Conservation (phyloP, 2,888 invertebrate genomes). For the Phymatocera aterrima region DNA sequence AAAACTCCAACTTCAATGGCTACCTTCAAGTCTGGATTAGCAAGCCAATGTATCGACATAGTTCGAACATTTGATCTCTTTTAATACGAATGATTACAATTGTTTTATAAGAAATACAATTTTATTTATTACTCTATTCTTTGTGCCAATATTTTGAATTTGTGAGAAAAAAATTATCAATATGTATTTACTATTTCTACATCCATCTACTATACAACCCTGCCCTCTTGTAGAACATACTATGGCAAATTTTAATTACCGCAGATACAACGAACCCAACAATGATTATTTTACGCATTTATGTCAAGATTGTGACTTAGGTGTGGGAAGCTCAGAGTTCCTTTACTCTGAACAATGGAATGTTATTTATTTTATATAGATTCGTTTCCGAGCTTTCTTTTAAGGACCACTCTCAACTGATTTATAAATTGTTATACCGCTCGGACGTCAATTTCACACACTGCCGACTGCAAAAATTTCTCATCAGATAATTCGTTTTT, state of each 20-base stretch:
- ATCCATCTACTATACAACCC: conserved; percentile 38
- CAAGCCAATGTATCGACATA: conserved; percentile 17
- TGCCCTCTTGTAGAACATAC: not conserved
- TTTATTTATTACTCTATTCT: conserved; percentile 3
- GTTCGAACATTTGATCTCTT: not conserved
- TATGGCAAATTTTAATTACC: conserved; percentile 43
- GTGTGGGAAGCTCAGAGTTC: conserved; percentile 10
- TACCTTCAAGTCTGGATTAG: not conserved
- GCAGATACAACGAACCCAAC: conserved; percentile 46
- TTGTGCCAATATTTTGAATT: conserved; percentile 11
- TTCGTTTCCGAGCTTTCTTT: conserved; percentile 9
- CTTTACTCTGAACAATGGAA: conserved; percentile 17
- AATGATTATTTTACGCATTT: conserved; percentile 46
- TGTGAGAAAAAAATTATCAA: conserved; percentile 3
- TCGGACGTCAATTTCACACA: conserved; percentile 29
- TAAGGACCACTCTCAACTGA: conserved; percentile 29
- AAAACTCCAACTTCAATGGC: conserved; percentile 8
- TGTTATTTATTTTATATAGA: conserved; percentile 23
- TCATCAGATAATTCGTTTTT: conserved; percentile 10
- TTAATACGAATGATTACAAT: not conserved
- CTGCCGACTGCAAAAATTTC: conserved; percentile 24
- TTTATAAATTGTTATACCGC: conserved; percentile 29
- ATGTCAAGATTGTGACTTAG: conserved; percentile 28
- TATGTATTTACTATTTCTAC: not conserved
- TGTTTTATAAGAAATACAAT: conserved; percentile 10